Percentiles rank a stretch among this genome's conserved stretches.
phyloP scores from a whole-genome alignment of 2,797 vertebrate genomes.

The Hypotaenidia philippensis region DNA sequence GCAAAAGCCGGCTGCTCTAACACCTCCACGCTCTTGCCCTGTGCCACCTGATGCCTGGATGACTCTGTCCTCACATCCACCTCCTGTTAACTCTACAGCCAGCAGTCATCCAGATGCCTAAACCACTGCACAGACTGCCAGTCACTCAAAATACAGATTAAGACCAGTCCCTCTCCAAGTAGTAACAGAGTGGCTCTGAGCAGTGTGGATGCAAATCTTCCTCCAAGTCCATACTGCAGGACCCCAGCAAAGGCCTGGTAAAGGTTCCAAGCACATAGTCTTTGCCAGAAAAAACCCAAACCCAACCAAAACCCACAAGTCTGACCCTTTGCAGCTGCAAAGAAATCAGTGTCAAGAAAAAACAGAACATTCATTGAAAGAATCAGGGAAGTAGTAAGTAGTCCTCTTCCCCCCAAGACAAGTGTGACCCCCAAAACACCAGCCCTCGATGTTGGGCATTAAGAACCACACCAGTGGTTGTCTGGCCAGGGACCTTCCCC shows the following conservation, averaged over 20 bases:
- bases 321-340: neutral
- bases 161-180: neutral
- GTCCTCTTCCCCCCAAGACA: neutral
- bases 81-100: neutral
- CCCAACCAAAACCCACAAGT: neutral
- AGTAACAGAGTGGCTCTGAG: neutral
- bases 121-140: fast-evolving
- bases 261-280: neutral
- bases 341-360: neutral
- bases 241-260: neutral
- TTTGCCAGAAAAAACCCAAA: neutral
- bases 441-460: neutral
- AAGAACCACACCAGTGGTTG: fast-evolving
- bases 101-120: neutral
- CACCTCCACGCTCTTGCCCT: neutral
- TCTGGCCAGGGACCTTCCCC: neutral
- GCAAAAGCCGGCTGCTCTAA: neutral
- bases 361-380: fast-evolving
- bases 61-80: too few relatives aligned
- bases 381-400: neutral
- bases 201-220: fast-evolving
- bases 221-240: fast-evolving
- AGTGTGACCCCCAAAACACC: neutral
- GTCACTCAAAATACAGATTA: neutral
- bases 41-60: too few relatives aligned